A percentile compares a stretch with the other conserved stretches of the same genome.
Evolutionary conservation across 2,888 invertebrate genomes (phyloP).

Genomic region (Platycheirus rosarum): DNA sequence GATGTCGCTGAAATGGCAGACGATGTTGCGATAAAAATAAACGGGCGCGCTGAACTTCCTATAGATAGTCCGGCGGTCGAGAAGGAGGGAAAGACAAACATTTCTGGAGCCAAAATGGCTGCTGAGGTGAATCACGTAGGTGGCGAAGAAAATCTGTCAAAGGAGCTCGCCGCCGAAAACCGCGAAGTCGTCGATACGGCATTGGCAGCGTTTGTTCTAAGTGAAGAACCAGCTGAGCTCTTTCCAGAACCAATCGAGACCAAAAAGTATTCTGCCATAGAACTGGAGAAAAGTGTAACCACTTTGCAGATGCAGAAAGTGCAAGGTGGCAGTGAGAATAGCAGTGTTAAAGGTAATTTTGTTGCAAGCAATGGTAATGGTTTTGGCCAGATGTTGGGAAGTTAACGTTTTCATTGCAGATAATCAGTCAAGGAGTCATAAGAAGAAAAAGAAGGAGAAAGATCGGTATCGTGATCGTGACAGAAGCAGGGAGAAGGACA

Average conservation of each 20-base stretch:
- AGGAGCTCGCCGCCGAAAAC: conserved; percentile 71
- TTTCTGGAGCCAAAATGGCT: conserved; percentile 74
- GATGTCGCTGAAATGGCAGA: conserved; percentile 38
- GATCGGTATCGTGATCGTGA: conserved; percentile 77
- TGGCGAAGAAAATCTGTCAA: conserved; percentile 67
- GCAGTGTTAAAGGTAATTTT: conserved; percentile 56
- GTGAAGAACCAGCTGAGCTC: conserved; percentile 49
- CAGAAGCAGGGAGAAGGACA: conserved; percentile 70
- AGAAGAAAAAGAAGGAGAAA: conserved; percentile 82
- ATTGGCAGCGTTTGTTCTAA: conserved; percentile 13
- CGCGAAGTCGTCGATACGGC: conserved; percentile 16
- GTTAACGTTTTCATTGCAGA: conserved; percentile 54
- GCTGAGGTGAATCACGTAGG: conserved; percentile 73
- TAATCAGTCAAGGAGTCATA: conserved; percentile 79
- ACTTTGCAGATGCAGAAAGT: conserved; percentile 29
- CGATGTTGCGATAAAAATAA: conserved; percentile 29
- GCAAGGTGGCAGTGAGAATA: conserved; percentile 50
- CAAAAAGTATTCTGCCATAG: conserved; percentile 60
- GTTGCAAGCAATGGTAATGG: neutral
- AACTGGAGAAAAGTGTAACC: conserved; percentile 43
- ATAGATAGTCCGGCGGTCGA: conserved; percentile 50
- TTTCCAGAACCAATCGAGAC: conserved; percentile 54
- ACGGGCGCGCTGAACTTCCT: conserved; percentile 51
- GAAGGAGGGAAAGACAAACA: conserved; percentile 59
- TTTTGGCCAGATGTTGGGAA: neutral